Base-by-base conservation (phyloP, 2,113 vertebrate species). In the Lanius collurio region DNA sequence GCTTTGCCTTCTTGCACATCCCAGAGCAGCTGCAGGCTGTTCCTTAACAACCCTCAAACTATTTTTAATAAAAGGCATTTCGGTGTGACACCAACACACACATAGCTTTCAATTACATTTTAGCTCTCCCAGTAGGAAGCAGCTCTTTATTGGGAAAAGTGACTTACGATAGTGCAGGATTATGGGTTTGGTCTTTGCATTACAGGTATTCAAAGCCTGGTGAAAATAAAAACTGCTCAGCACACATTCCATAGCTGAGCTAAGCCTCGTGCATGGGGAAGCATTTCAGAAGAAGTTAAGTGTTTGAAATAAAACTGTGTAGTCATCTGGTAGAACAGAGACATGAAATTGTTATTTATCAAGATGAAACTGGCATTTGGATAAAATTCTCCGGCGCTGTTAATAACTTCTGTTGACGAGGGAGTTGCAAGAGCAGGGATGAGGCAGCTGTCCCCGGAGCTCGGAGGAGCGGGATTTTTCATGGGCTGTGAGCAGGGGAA, bases 391-490 rank as follows among this genome's bases (percentile, higher is more conserved):
- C 50, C 1, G 0, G 67, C 1, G 4, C 90, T 35, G 88, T 73
- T 95, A 96, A 94, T 95, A 95, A 94, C 95, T 80, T 88, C 53
- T 93, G 92, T 80, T 93, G 94, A 88, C 0, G n/a, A 96, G 94
- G 92, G 94, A 96, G 64, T 62, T 64, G 11, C 26, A 42, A 11
- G 50, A 77, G 89, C 93, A 74, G 94, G 44, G 75, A 83, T 22
- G 81, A 95, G 93, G 91, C 60, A 75, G 93, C 74, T 5, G 1
- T 81, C 83, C 87, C 89, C 11, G 2, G 89, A 63, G 92, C 92
- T 71, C 2, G 0, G 31, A 60, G 89, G 62, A 91, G 75, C 2
- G 0, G 82, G 90, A 60, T 90, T 90, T 83, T 91, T 68, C 94
- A 83, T 3, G 78, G 94, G 78, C 89, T 67, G 41, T 53, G 82